Percentiles rank a stretch among this genome's conserved stretches.
phyloP scores from a whole-genome alignment of 2,888 invertebrate genomes.

The Seira sanloemensis region DNA sequence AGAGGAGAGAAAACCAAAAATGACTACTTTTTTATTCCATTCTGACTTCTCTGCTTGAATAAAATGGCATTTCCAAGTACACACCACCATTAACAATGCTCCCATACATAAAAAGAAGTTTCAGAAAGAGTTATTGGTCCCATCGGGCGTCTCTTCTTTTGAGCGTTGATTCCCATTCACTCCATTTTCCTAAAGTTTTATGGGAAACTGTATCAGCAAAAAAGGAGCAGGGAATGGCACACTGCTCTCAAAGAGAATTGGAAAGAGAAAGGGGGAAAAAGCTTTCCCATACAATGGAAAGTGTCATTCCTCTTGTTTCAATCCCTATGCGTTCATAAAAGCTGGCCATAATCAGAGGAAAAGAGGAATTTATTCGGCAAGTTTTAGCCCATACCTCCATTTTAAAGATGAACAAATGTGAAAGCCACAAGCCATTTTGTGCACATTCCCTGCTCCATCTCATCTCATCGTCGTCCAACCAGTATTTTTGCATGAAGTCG shows the following conservation, averaged over 20 bases:
- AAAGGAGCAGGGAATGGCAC: not conserved
- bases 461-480: not conserved
- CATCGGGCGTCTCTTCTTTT: conserved; percentile 38
- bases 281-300: conserved; percentile 24
- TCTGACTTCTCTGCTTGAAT: not conserved
- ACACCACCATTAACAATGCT: not conserved
- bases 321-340: not conserved
- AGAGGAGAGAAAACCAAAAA: too few species aligned
- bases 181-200: not conserved
- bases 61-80: not conserved
- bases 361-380: not conserved
- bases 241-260: conserved; percentile 18
- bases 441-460: not conserved
- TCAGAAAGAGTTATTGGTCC: conserved; percentile 53
- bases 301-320: conserved; percentile 43
- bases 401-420: not conserved
- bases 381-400: not conserved
- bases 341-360: not conserved
- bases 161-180: not conserved
- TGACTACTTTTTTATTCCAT: too few species aligned
- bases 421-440: not conserved
- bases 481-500: too few species aligned
- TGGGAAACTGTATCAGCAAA: not conserved
- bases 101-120: not conserved
- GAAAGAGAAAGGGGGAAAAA: conserved; percentile 10